These are phyloP conservation scores for Galerucella calmariensis DNA, from an alignment of 2,888 invertebrate species.

Conservation along the genomic window DNA sequence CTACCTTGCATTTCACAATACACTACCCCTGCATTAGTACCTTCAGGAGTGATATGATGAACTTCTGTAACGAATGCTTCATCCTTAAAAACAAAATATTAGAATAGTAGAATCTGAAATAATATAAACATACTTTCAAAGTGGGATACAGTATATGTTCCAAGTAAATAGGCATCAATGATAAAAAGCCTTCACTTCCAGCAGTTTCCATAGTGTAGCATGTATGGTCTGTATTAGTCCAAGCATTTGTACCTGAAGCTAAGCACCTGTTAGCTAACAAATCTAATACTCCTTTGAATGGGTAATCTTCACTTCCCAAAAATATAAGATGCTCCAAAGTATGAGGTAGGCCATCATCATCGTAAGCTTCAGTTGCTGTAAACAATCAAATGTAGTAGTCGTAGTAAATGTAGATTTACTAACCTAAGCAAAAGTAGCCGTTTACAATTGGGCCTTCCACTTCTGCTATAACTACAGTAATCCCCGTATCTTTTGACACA, in stretches of 20 bases:
- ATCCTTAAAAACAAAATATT: slow-evolving; percentile 67
- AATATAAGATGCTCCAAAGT: slow-evolving; percentile 93
- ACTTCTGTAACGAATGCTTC: slow-evolving; percentile 89
- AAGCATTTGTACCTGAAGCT: slow-evolving; percentile 92
- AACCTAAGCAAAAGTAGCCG: slow-evolving; percentile 89
- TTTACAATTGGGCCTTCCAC: slow-evolving; percentile 92
- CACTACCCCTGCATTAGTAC: slow-evolving; percentile 93
- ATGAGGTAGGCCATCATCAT: slow-evolving; percentile 93
- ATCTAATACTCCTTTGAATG: slow-evolving; percentile 90
- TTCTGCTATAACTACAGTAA: slow-evolving; percentile 85
- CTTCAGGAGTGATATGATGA: slow-evolving; percentile 89
- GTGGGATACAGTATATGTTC: slow-evolving; percentile 91
- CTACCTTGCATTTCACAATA: slow-evolving; percentile 94
- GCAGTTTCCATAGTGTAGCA: slow-evolving; percentile 91
- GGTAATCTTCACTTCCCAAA: slow-evolving; percentile 89
- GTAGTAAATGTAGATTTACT: slow-evolving; percentile 49
- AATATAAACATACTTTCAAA: slow-evolving; percentile 69
- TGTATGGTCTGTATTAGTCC: slow-evolving; percentile 89
- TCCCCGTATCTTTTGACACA: slow-evolving; percentile 80
- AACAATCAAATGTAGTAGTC: slow-evolving; percentile 33
- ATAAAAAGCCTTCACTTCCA: slow-evolving; percentile 86
- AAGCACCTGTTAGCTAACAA: slow-evolving; percentile 88
- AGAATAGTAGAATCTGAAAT: neutral
- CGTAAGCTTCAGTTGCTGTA: slow-evolving; percentile 88
- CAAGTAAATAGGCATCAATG: slow-evolving; percentile 88